phyloP scores from a whole-genome alignment of 2,888 invertebrate species.

The Fissipunctia ypsillon region DNA sequence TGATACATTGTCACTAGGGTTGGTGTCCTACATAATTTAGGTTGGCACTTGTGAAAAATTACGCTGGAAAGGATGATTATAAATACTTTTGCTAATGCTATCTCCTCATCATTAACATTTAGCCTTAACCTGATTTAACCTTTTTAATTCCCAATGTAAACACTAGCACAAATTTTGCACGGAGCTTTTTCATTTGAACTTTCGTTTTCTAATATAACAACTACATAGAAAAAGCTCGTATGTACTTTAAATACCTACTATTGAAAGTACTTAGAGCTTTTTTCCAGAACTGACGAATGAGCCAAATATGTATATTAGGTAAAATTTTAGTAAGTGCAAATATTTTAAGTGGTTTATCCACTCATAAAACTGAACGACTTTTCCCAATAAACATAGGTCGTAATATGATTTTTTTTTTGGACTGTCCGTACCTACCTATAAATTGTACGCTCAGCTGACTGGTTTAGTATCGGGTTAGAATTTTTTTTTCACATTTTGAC shows the following conservation, averaged over 20 bases:
- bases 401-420: too few relatives aligned
- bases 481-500: too few relatives aligned
- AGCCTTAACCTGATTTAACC: not conserved
- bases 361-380: too few relatives aligned
- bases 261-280: not conserved
- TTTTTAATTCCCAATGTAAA: not conserved
- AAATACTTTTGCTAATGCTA: not conserved
- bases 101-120: not conserved
- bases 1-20: constrained; percentile 25
- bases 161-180: not conserved
- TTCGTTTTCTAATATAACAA: not conserved
- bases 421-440: too few relatives aligned
- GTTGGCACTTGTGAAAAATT: not conserved
- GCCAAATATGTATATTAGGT: too few relatives aligned
- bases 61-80: not conserved
- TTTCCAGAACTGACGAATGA: not conserved
- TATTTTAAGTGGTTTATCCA: too few relatives aligned
- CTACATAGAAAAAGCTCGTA: too few relatives aligned
- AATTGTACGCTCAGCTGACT: too few relatives aligned
- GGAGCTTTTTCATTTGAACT: too few relatives aligned
- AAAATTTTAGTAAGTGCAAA: too few relatives aligned
- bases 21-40: not conserved
- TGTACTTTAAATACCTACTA: not conserved
- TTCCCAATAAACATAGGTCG: too few relatives aligned
- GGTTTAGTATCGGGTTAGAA: too few relatives aligned